Conservation (phyloP, 2,797 vertebrate species). For the Podargus strigoides region DNA sequence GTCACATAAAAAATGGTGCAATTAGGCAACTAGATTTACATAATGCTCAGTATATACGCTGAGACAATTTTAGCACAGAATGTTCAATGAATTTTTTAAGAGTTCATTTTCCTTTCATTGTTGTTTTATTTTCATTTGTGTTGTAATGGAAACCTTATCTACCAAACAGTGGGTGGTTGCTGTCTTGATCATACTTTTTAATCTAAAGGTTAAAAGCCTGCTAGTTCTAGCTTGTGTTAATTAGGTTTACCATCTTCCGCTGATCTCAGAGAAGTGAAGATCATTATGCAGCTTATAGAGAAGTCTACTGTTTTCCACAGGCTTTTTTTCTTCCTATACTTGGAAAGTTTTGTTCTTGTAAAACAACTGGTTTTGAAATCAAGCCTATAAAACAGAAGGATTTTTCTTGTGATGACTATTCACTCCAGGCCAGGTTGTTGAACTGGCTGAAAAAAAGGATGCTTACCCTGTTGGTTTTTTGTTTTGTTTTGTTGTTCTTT, state of each 20-base stretch:
- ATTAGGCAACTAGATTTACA: slow-evolving; percentile 6
- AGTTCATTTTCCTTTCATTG: not conserved
- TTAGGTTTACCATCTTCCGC: not conserved
- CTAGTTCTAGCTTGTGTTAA: not conserved
- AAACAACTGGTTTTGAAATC: not conserved
- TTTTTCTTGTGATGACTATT: not conserved
- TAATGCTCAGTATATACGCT: not conserved
- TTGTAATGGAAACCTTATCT: not conserved
- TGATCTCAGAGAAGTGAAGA: not conserved
- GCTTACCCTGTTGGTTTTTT: not conserved
- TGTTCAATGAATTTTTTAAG: not conserved
- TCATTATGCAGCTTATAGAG: not conserved
- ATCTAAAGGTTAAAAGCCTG: not conserved
- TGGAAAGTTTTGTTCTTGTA: not conserved
- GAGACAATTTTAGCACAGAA: not conserved
- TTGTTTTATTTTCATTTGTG: not conserved
- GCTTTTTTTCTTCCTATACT: not conserved
- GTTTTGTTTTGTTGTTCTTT: too few species aligned
- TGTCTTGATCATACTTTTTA: not conserved
- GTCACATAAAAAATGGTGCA: not conserved
- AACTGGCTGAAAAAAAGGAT: not conserved
- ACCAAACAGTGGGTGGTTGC: not conserved
- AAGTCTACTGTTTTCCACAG: not conserved
- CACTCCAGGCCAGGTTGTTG: not conserved
- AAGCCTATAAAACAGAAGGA: not conserved